Percentiles rank a stretch among this genome's conserved stretches.
Evolutionary conservation across 2,797 vertebrate species (phyloP).

Genomic region (Artibeus jamaicensis): DNA sequence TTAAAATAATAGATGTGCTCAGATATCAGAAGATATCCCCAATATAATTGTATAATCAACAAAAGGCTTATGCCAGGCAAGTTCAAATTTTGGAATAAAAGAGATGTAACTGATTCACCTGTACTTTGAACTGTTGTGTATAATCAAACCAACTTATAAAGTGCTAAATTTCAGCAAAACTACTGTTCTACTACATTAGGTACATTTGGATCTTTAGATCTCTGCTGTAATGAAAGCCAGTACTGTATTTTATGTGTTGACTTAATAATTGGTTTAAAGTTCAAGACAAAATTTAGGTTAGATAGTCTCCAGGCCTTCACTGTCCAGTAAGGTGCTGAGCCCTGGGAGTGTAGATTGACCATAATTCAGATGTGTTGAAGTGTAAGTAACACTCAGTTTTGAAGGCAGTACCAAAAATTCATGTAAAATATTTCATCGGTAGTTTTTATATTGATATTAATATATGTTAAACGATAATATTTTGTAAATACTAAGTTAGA

Average conservation of each 20-base stretch:
- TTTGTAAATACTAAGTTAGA: neutral
- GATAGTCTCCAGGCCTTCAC: neutral
- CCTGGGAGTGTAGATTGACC: neutral
- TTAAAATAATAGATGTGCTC: neutral
- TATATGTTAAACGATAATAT: neutral
- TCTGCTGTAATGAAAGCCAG: neutral
- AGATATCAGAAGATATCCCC: neutral
- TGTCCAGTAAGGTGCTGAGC: neutral
- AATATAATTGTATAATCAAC: neutral
- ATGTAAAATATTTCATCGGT: neutral
- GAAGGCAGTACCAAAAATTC: neutral
- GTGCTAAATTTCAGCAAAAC: constrained; percentile 3
- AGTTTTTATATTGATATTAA: neutral
- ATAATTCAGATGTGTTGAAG: neutral
- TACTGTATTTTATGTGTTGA: constrained; percentile 21
- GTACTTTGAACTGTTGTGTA: neutral
- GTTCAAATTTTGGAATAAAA: constrained; percentile 41
- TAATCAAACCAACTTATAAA: neutral
- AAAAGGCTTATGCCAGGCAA: neutral
- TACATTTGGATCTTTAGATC: constrained; percentile 16
- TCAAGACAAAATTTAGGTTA: neutral
- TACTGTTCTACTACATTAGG: neutral
- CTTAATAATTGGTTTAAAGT: neutral
- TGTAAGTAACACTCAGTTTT: neutral
- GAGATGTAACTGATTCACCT: neutral